phyloP scores from a whole-genome alignment of 2,797 vertebrate genomes.

The Acipenser oxyrinchus region DNA sequence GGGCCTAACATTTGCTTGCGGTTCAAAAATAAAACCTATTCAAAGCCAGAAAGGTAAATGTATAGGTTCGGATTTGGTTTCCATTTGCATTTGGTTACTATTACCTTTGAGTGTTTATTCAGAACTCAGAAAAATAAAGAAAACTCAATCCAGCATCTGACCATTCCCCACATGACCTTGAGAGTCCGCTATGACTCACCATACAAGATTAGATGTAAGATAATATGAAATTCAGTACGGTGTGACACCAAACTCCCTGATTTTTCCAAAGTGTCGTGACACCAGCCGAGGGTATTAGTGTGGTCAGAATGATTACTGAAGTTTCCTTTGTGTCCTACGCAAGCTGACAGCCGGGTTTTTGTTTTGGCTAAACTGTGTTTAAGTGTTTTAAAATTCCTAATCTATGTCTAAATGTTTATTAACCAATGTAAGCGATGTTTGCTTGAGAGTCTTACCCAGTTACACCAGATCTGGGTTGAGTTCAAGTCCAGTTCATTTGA shows the following conservation, averaged over 20 bases:
- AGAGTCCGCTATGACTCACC: not conserved
- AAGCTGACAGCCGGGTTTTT: not conserved
- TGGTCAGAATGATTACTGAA: not conserved
- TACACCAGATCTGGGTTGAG: no score
- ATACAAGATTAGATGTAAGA: not conserved
- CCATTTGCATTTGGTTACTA: not conserved
- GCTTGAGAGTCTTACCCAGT: no score
- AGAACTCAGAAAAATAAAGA: not conserved
- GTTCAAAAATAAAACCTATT: no score
- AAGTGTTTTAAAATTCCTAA: not conserved
- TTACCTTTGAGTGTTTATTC: not conserved
- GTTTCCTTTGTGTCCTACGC: constrained; percentile 7
- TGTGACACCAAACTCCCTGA: not conserved
- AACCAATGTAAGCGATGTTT: no score
- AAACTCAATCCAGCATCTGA: not conserved
- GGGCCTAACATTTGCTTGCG: no score
- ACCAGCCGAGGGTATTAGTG: no score
- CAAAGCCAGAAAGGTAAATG: no score
- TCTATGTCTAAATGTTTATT: no score
- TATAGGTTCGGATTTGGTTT: not conserved
- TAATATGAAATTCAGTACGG: not conserved
- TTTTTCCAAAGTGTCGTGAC: not conserved
- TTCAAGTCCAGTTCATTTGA: no score
- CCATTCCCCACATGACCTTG: not conserved
- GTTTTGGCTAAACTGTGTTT: not conserved